Evolutionary conservation across 2,113 vertebrate species (phyloP).

Genomic region (Vireo altiloquus): DNA sequence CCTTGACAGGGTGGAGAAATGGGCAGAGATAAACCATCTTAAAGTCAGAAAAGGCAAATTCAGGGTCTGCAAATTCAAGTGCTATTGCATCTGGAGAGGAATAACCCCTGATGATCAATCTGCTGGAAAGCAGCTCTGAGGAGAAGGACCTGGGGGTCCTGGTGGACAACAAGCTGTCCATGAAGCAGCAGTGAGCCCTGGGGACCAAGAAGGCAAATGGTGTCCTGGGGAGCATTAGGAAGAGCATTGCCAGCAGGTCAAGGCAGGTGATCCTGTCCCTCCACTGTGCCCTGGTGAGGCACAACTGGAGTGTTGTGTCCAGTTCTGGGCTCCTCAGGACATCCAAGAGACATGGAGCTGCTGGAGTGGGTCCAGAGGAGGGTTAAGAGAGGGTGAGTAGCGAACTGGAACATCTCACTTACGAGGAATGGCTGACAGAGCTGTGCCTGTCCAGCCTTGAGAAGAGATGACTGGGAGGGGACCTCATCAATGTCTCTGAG

Average conservation of each 20-base stretch:
- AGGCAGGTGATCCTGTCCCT: neutral
- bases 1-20: neutral
- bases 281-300: neutral
- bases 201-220: neutral
- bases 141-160: neutral
- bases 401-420: neutral
- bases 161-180: neutral
- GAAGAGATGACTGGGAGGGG: neutral
- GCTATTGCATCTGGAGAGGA: neutral
- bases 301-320: neutral
- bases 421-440: neutral
- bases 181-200: neutral
- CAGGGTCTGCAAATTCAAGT: neutral
- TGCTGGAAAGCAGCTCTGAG: neutral
- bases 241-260: neutral
- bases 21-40: neutral
- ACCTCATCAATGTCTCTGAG: neutral
- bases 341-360: neutral
- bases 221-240: too few relatives aligned
- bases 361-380: neutral
- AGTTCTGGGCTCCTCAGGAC: neutral
- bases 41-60: neutral
- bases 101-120: neutral
- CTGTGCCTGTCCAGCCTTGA: fast-evolving
- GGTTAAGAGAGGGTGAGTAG: neutral